These are phyloP conservation scores for Drosophila sp. DNA, from an alignment of 1,140 invertebrate species.

Conservation along the genomic window DNA sequence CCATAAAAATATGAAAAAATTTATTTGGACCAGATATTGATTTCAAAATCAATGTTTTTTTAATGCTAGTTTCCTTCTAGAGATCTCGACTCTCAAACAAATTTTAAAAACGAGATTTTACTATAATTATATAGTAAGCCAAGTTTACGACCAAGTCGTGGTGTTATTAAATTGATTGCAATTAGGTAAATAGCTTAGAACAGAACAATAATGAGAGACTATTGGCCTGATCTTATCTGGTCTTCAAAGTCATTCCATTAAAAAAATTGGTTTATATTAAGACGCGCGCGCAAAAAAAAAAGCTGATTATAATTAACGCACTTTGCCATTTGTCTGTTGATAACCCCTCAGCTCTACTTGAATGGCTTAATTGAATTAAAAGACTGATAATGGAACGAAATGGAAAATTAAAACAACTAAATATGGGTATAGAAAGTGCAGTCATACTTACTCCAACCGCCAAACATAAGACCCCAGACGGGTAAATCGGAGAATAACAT, in stretches of 20 bases:
- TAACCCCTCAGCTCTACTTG: constrained; percentile 27
- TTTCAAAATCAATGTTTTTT: too few relatives aligned
- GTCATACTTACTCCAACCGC: constrained; percentile 73
- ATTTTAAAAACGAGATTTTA: too few relatives aligned
- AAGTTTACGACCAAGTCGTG: too few relatives aligned
- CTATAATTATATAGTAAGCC: too few relatives aligned
- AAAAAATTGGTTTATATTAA: constrained; percentile 1
- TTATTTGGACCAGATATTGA: too few relatives aligned
- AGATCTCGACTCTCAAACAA: too few relatives aligned
- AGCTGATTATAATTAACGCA: constrained; percentile 23
- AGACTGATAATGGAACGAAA: neutral
- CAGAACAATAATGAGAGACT: too few relatives aligned
- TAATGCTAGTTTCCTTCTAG: too few relatives aligned
- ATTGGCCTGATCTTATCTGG: too few relatives aligned
- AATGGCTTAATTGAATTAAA: constrained; percentile 59
- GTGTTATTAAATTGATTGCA: too few relatives aligned
- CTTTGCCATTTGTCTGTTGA: constrained; percentile 10
- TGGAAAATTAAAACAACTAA: constrained; percentile 35
- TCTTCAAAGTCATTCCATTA: neutral
- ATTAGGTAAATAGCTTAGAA: too few relatives aligned
- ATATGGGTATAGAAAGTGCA: neutral
- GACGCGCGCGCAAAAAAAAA: constrained; percentile 6
- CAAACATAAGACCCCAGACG: constrained; percentile 58
- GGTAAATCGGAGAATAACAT: constrained; percentile 70
- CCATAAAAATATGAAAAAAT: too few relatives aligned